These are phyloP conservation scores for Mya arenaria DNA, from an alignment of 1,140 invertebrate genomes.

Conservation along the genomic window DNA sequence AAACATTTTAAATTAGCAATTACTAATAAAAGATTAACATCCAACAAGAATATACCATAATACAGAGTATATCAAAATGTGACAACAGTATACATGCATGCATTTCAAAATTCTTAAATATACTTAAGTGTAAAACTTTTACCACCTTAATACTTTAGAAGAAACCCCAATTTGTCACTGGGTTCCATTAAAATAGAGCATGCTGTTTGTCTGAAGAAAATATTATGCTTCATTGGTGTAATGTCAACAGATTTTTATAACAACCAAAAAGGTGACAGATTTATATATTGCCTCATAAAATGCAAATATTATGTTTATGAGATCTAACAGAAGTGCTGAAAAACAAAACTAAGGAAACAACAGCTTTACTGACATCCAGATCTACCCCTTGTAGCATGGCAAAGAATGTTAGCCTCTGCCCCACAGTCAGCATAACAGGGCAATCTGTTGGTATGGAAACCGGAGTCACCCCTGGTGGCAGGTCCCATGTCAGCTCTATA, in stretches of 20 bases:
- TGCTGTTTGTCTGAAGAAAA: not conserved
- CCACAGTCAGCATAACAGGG: constrained; percentile 18
- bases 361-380: not conserved
- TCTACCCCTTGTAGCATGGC: constrained; percentile 33
- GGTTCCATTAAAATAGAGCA: not conserved
- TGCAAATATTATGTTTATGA: not conserved
- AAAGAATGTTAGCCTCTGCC: constrained; percentile 52
- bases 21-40: not conserved
- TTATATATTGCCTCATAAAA: too few species aligned
- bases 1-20: not conserved
- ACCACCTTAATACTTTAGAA: too few species aligned
- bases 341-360: not conserved
- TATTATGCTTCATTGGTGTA: not conserved
- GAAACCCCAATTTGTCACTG: not conserved
- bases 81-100: too few species aligned
- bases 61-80: not conserved
- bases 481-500: constrained; percentile 61
- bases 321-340: not conserved
- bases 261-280: too few species aligned
- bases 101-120: too few species aligned
- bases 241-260: not conserved
- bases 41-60: not conserved
- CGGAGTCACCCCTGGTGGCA: constrained; percentile 39
- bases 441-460: constrained; percentile 36
- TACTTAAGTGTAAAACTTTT: too few species aligned